phyloP scores from a whole-genome alignment of 2,797 vertebrate genomes.

The Simalia tracyae region DNA sequence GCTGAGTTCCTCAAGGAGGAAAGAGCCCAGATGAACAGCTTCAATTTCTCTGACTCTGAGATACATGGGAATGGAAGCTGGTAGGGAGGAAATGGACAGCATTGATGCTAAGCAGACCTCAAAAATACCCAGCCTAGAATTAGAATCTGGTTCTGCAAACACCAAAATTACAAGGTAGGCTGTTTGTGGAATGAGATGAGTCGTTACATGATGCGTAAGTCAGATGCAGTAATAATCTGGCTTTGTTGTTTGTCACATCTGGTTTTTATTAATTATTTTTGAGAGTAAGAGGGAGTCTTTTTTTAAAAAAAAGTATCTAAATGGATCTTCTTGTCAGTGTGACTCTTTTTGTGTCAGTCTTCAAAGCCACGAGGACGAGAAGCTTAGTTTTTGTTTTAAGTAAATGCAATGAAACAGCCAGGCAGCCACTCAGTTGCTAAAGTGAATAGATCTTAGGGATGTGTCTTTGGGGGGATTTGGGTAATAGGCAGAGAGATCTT shows the following conservation, averaged over 20 bases:
- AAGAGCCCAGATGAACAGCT: not conserved
- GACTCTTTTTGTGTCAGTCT: not conserved
- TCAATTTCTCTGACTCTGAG: not conserved
- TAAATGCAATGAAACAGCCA: not conserved
- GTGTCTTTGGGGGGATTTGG: not conserved
- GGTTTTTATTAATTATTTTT: not conserved
- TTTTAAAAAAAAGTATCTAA: not conserved
- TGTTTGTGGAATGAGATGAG: not conserved
- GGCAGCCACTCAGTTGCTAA: too few species aligned
- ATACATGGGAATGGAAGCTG: not conserved
- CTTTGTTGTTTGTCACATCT: not conserved
- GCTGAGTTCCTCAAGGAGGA: conserved; percentile 4
- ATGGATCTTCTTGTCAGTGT: not conserved
- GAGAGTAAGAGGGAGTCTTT: too few species aligned
- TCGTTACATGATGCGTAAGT: not conserved
- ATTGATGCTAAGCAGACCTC: not conserved
- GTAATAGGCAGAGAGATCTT: not conserved
- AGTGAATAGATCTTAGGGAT: not conserved
- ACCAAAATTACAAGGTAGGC: too few species aligned
- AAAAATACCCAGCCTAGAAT: not conserved
- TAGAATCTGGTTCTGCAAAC: not conserved
- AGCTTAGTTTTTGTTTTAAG: not conserved
- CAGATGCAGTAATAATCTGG: not conserved
- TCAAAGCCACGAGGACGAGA: not conserved
- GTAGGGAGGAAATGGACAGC: not conserved